Conservation (phyloP, 2,113 vertebrate genomes). For the Pluvianellus socialis region DNA sequence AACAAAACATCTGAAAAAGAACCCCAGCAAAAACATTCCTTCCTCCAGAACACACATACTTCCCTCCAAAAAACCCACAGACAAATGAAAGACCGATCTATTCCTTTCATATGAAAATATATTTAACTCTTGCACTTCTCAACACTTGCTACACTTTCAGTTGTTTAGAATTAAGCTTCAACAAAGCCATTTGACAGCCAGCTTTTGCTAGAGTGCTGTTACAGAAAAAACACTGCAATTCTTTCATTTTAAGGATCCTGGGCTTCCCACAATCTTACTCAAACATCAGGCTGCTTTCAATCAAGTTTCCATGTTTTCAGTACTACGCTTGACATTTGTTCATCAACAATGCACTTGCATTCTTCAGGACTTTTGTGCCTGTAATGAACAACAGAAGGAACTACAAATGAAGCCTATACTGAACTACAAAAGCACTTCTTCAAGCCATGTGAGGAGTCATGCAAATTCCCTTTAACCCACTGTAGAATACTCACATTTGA, state of each 20-base stretch:
- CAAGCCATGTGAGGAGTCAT: background rate
- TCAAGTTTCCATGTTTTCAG: background rate
- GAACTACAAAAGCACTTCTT: background rate
- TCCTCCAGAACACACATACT: background rate
- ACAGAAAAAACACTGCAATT: background rate
- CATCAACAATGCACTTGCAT: background rate
- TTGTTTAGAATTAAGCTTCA: background rate
- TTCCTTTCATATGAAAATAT: background rate
- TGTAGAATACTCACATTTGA: background rate
- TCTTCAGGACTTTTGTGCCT: background rate
- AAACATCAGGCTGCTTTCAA: conserved; percentile 6
- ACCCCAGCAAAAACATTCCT: background rate
- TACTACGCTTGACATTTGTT: background rate
- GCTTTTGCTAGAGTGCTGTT: background rate
- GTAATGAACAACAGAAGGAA: background rate
- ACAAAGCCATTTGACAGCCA: background rate
- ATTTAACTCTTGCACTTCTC: background rate
- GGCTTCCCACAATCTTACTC: background rate
- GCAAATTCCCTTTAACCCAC: background rate
- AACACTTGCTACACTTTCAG: background rate
- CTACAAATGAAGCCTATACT: background rate
- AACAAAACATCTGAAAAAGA: background rate
- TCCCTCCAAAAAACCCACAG: background rate
- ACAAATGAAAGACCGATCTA: background rate
- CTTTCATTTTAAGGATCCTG: background rate